Percentiles rank a stretch among this genome's conserved stretches.
phyloP scores from a whole-genome alignment of 1,140 invertebrate species.

The Trypoxylus dichotomus region DNA sequence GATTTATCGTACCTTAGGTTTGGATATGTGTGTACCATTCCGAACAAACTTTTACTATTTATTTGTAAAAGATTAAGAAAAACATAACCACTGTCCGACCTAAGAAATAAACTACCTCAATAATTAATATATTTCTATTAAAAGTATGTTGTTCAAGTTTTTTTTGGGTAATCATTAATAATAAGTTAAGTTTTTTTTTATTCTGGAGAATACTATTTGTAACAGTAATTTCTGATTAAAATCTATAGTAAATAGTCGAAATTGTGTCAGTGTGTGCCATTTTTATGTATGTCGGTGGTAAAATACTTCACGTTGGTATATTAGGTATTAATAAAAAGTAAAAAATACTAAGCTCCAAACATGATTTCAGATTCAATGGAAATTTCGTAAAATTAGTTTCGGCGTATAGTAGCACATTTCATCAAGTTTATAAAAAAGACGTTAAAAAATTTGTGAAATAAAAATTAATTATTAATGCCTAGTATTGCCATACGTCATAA shows the following conservation, averaged over 20 bases:
- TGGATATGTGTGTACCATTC: conserved; percentile 42
- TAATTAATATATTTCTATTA: conserved; percentile 55
- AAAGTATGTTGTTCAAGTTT: conserved; percentile 54
- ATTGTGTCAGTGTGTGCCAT: conserved; percentile 53
- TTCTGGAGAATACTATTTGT: conserved; percentile 53
- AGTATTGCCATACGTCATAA: conserved; percentile 20
- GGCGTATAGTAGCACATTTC: neutral
- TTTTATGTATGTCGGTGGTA: conserved; percentile 44
- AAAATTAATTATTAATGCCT: conserved; percentile 27
- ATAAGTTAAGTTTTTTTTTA: conserved; percentile 46
- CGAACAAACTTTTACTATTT: conserved; percentile 28
- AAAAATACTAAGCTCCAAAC: neutral
- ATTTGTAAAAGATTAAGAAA: conserved; percentile 25
- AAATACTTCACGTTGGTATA: conserved; percentile 19
- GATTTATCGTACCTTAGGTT: conserved; percentile 49
- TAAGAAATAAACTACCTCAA: conserved; percentile 55
- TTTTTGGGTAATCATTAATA: conserved; percentile 48
- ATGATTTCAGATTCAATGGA: neutral
- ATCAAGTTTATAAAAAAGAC: neutral
- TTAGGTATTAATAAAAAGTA: conserved; percentile 25
- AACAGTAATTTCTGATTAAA: conserved; percentile 40
- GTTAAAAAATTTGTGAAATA: neutral
- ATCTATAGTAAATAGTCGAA: conserved; percentile 41
- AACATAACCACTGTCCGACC: conserved; percentile 47
- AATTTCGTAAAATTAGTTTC: neutral